These are phyloP conservation scores for Clostera curtula DNA, from an alignment of 2,888 invertebrate genomes.

Conservation along the genomic window DNA sequence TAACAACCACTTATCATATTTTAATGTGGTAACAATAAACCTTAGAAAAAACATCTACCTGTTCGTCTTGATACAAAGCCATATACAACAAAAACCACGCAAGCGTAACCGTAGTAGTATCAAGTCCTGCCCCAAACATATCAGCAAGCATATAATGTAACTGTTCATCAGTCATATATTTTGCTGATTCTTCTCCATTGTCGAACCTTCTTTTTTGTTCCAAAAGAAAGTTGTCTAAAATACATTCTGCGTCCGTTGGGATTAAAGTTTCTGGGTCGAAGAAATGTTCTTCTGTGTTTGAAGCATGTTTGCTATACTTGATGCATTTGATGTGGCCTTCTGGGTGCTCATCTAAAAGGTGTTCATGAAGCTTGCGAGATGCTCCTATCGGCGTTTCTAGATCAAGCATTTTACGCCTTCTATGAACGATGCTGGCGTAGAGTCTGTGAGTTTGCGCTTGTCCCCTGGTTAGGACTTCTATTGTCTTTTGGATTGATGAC, in stretches of 20 bases:
- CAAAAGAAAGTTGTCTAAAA: conserved; percentile 78
- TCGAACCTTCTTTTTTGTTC: conserved; percentile 74
- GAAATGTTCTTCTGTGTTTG: conserved; percentile 46
- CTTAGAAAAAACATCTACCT: no score
- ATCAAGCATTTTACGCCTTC: conserved; percentile 57
- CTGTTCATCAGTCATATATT: conserved; percentile 79
- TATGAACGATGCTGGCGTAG: conserved; percentile 80
- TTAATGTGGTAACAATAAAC: no score
- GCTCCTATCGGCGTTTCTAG: conserved; percentile 42
- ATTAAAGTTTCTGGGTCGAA: conserved; percentile 57
- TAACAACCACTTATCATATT: no score
- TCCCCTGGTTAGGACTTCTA: conserved; percentile 79
- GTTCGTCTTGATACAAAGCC: conserved; percentile 79
- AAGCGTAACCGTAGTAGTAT: conserved; percentile 86
- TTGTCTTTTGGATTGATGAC: conserved; percentile 77
- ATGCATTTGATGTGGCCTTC: conserved; percentile 59
- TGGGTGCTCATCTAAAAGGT: conserved; percentile 48
- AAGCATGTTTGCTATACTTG: conserved; percentile 52
- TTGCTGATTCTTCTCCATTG: conserved; percentile 49
- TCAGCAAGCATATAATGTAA: conserved; percentile 85
- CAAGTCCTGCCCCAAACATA: conserved; percentile 89
- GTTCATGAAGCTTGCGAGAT: conserved; percentile 37
- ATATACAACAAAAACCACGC: conserved; percentile 88
- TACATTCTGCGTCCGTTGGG: conserved; percentile 60
- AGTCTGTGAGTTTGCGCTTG: conserved; percentile 82